A percentile compares a stretch with the other conserved stretches of the same genome.
Conservation (phyloP, 2,797 vertebrate species). For the Aeoliscus strigatus region DNA sequence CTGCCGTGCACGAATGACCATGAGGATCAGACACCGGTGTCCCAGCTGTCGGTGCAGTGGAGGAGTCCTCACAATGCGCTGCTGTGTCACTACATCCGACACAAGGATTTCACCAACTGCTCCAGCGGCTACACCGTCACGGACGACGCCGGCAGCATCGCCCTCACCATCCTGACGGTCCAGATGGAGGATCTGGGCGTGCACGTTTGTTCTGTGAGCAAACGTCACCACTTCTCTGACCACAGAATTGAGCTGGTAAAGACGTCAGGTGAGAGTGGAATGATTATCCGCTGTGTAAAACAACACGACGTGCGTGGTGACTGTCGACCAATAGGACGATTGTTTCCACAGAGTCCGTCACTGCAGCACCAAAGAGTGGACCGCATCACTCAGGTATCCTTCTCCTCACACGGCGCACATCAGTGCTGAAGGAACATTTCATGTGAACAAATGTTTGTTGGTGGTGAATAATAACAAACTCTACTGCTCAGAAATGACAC, state of each 20-base stretch:
- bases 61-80: conserved; percentile 59
- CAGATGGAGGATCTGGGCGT: conserved; percentile 51
- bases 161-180: conserved; percentile 54
- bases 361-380: conserved; percentile 40
- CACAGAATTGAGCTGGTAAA: conserved; percentile 48
- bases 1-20: conserved; percentile 64
- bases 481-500: background rate
- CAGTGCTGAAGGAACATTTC: too few species aligned
- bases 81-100: conserved; percentile 77
- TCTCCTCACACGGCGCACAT: too few species aligned
- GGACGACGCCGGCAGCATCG: conserved; percentile 60
- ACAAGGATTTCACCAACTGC: conserved; percentile 73
- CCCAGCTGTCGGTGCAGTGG: conserved; percentile 74
- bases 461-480: background rate
- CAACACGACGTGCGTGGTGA: too few species aligned
- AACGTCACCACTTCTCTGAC: conserved; percentile 68
- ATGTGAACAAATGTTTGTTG: too few species aligned
- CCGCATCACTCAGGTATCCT: conserved; percentile 59
- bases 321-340: conserved; percentile 13
- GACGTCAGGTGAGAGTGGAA: conserved; percentile 52
- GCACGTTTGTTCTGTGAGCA: conserved; percentile 74
- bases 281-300: background rate
- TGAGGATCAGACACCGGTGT: conserved; percentile 46
- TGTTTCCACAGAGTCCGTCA: conserved; percentile 52
- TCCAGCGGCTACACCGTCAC: conserved; percentile 57